Conservation (phyloP, 1,140 invertebrate genomes). For the Meloidogyne hapla region DNA sequence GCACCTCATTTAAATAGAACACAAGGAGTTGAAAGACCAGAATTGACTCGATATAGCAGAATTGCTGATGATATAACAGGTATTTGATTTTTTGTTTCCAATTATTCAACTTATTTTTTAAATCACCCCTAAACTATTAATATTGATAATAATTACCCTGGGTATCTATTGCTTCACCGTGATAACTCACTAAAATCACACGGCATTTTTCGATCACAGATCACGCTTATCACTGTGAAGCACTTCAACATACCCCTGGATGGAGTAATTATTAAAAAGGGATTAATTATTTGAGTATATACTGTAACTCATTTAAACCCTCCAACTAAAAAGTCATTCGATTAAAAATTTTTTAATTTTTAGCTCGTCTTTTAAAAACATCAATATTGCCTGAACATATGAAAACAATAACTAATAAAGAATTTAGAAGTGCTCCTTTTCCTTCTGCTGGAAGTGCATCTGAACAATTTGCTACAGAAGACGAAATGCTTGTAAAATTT, state of each 20-base stretch:
- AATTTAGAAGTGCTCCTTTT: slow-evolving; percentile 57
- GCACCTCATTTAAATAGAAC: slow-evolving; percentile 53
- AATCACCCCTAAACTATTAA: too few relatives aligned
- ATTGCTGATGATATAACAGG: slow-evolving; percentile 57
- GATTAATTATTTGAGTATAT: too few relatives aligned
- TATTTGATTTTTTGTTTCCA: too few relatives aligned
- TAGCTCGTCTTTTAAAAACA: slow-evolving; percentile 51
- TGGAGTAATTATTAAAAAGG: too few relatives aligned
- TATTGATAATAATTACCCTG: too few relatives aligned
- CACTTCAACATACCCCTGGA: too few relatives aligned
- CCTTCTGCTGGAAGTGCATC: slow-evolving; percentile 49
- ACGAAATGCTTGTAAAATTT: slow-evolving; percentile 45
- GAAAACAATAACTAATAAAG: slow-evolving; percentile 52
- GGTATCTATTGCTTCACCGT: too few relatives aligned
- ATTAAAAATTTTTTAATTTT: not conserved
- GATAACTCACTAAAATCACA: too few relatives aligned
- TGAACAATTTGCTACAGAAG: slow-evolving; percentile 51
- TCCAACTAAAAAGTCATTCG: too few relatives aligned
- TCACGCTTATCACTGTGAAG: too few relatives aligned
- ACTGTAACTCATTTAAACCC: not conserved
- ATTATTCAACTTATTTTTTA: too few relatives aligned
- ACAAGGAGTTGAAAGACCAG: slow-evolving; percentile 55
- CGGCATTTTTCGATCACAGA: too few relatives aligned
- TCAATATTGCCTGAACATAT: slow-evolving; percentile 51
- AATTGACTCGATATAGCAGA: slow-evolving; percentile 53